phyloP scores from a whole-genome alignment of 1,140 invertebrate genomes.

The Mamestra configurata region DNA sequence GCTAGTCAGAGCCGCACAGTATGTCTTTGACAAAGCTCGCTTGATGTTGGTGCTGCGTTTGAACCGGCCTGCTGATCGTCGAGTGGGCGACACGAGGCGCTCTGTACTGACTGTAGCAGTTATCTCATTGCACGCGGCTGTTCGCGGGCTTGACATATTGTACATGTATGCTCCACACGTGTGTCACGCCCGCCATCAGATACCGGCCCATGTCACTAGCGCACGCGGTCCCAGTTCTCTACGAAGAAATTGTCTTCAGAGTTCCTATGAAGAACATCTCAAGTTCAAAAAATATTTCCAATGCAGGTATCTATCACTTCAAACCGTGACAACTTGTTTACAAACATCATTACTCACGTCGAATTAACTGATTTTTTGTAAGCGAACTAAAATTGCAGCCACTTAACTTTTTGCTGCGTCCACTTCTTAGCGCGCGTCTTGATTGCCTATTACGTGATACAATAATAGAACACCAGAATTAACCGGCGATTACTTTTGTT shows the following conservation, averaged over 20 bases:
- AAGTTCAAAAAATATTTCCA: no score
- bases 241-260: background rate
- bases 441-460: slow-evolving; percentile 22
- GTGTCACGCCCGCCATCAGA: background rate
- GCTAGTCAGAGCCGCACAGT: no score
- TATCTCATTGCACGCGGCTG: background rate
- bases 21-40: no score
- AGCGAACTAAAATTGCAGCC: background rate
- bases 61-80: no score
- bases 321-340: background rate
- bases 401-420: background rate
- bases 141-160: background rate
- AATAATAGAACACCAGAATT: slow-evolving; percentile 10
- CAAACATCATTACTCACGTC: background rate
- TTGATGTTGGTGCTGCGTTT: no score
- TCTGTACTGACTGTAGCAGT: background rate
- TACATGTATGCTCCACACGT: background rate
- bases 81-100: no score
- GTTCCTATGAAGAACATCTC: no score
- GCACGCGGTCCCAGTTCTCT: no score
- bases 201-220: background rate
- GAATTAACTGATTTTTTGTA: background rate
- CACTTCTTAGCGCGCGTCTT: background rate
- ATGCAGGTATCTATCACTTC: no score
- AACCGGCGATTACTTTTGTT: slow-evolving; percentile 28